phyloP scores from a whole-genome alignment of 2,888 invertebrate genomes.

The Chrysolina haemoptera region DNA sequence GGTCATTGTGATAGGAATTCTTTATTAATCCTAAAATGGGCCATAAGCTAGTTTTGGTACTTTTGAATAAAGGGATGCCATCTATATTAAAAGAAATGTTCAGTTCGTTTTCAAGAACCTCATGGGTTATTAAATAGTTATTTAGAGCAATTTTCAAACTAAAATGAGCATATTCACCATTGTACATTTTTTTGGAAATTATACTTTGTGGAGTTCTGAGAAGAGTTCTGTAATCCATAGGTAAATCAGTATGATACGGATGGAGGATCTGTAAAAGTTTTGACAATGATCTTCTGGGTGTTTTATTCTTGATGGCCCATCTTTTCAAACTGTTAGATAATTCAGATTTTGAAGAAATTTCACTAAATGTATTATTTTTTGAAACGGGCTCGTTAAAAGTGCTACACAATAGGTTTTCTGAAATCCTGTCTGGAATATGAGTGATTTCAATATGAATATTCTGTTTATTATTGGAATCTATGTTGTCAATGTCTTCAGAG shows the following conservation, averaged over 20 bases:
- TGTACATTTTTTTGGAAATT: not conserved
- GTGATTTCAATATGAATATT: not conserved
- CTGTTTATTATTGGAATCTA: not conserved
- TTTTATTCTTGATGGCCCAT: constrained; percentile 9
- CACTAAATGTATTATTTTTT: constrained; percentile 3
- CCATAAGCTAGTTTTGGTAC: constrained; percentile 18
- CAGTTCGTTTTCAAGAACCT: constrained; percentile 1
- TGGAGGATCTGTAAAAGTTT: constrained; percentile 1
- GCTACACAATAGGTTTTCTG: not conserved
- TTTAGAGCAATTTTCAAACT: not conserved
- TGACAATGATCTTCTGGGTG: constrained; percentile 8
- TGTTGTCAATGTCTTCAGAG: not conserved
- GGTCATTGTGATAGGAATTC: not conserved
- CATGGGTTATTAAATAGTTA: not conserved
- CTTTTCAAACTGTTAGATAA: constrained; percentile 8
- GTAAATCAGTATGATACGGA: not conserved
- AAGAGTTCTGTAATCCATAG: constrained; percentile 6
- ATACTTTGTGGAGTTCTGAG: not conserved
- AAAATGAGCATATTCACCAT: constrained; percentile 10
- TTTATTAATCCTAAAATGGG: constrained; percentile 36
- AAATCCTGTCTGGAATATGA: constrained; percentile 7
- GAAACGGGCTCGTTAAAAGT: not conserved
- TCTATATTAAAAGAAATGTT: constrained; percentile 26
- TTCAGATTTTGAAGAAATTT: not conserved
- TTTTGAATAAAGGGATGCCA: constrained; percentile 29